These are phyloP conservation scores for Drosophila aldrichi DNA, from an alignment of 2,888 invertebrate species.

Conservation along the genomic window DNA sequence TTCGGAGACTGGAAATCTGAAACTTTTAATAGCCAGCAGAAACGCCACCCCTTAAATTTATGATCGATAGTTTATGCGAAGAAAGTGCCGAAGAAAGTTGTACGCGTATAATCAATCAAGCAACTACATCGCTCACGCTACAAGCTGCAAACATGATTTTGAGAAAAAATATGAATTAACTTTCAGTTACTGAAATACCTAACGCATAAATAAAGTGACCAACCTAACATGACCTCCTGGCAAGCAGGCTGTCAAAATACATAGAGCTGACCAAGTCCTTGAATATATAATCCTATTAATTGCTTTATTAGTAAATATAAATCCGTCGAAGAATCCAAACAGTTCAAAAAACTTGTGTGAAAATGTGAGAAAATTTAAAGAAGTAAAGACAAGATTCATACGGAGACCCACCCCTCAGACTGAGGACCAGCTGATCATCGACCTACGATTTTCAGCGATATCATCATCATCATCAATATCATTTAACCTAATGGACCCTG, in stretches of 20 bases:
- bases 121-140: conserved; percentile 23
- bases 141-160: conserved; percentile 24
- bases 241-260: conserved; percentile 73
- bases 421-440: conserved; percentile 61
- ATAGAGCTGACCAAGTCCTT: conserved; percentile 34
- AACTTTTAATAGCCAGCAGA: conserved; percentile 49
- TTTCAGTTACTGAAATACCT: conserved; percentile 7
- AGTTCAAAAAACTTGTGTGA: conserved; percentile 63
- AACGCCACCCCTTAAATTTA: conserved; percentile 28
- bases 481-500: conserved; percentile 84
- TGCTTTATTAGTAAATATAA: conserved; percentile 73
- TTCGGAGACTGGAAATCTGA: conserved; percentile 52
- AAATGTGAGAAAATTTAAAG: conserved; percentile 64
- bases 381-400: conserved; percentile 11
- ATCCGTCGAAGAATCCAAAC: conserved; percentile 56
- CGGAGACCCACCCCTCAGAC: conserved; percentile 47
- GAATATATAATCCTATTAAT: conserved; percentile 81
- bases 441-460: conserved; percentile 62
- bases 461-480: conserved; percentile 76
- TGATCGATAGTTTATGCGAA: conserved; percentile 50
- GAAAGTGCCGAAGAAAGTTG: conserved; percentile 39
- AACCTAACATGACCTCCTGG: conserved; percentile 66
- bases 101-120: conserved; percentile 47
- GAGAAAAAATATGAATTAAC: neutral
- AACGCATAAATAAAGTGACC: conserved; percentile 44